These are phyloP conservation scores for Dendrolimus kikuchii DNA, from an alignment of 1,140 invertebrate genomes.

Conservation along the genomic window DNA sequence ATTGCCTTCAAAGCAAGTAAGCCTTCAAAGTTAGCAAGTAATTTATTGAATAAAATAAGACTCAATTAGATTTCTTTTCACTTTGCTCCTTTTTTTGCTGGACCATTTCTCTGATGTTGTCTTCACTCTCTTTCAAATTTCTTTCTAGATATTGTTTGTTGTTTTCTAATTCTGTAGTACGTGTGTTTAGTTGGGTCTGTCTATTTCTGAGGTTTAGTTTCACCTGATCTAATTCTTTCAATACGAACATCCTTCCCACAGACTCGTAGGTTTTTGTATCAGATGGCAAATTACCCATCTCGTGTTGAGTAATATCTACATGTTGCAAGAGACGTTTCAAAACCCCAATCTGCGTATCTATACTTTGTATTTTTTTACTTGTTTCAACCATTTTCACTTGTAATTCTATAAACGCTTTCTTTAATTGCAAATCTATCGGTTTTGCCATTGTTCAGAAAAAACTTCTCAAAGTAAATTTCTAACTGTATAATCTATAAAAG, in stretches of 20 bases:
- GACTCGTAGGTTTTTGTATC: slow-evolving; percentile 85
- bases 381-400: slow-evolving; percentile 89
- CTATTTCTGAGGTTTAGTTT: slow-evolving; percentile 77
- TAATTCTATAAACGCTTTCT: slow-evolving; percentile 86
- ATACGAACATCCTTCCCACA: slow-evolving; percentile 88
- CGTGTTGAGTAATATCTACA: slow-evolving; percentile 79
- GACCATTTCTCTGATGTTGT: slow-evolving; percentile 89
- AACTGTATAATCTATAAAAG: no score
- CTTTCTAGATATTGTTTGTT: slow-evolving; percentile 84
- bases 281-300: slow-evolving; percentile 71
- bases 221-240: slow-evolving; percentile 78
- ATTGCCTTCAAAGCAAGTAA: no score
- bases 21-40: no score
- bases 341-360: slow-evolving; percentile 85
- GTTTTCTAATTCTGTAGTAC: slow-evolving; percentile 82
- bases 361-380: slow-evolving; percentile 83
- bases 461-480: no score
- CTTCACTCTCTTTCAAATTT: slow-evolving; percentile 87
- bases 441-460: slow-evolving; percentile 34
- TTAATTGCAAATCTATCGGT: slow-evolving; percentile 71
- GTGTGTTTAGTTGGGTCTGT: slow-evolving; percentile 76
- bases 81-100: slow-evolving; percentile 76
- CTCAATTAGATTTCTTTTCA: slow-evolving; percentile 28
- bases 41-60: background rate
- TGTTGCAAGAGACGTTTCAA: slow-evolving; percentile 80